A percentile compares a stretch with the other conserved stretches of the same genome.
Conservation (phyloP, 2,113 vertebrate genomes). For the Ctenodactylus gundi region DNA sequence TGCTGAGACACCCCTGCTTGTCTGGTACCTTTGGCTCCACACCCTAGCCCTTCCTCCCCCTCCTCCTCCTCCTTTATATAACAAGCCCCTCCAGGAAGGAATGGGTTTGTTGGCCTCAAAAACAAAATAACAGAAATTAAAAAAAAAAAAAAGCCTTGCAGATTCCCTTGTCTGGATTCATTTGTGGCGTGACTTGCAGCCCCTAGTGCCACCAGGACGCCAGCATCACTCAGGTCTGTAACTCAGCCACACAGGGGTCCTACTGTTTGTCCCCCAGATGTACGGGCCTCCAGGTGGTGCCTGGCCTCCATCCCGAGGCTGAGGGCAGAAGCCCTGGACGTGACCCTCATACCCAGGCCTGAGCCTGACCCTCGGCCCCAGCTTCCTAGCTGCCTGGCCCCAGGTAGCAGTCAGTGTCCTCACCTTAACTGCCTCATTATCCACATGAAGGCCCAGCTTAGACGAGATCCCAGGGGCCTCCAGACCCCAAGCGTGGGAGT, state of each 20-base stretch:
- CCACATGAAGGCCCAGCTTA: background rate
- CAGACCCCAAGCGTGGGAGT: background rate
- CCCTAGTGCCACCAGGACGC: background rate
- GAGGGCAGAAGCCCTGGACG: background rate
- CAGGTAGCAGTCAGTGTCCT: accelerated
- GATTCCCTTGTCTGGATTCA: background rate
- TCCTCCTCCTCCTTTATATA: slow-evolving; percentile 24
- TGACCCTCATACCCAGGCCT: background rate
- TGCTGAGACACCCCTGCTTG: background rate
- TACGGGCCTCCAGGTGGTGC: background rate
- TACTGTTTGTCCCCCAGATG: background rate
- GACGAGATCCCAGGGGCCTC: accelerated
- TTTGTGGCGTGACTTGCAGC: accelerated
- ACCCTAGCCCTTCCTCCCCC: background rate
- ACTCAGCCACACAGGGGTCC: background rate
- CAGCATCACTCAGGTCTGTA: accelerated
- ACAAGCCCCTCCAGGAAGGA: background rate
- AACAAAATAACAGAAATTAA: background rate
- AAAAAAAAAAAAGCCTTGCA: background rate
- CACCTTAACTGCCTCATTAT: accelerated
- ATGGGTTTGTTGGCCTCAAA: slow-evolving; percentile 13
- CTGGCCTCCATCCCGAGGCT: background rate
- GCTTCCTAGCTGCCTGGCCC: background rate
- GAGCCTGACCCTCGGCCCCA: no score
- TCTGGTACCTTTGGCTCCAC: background rate